Evolutionary conservation across 1,140 invertebrate genomes (phyloP).

Genomic region (Hydropsyche tenuis): DNA sequence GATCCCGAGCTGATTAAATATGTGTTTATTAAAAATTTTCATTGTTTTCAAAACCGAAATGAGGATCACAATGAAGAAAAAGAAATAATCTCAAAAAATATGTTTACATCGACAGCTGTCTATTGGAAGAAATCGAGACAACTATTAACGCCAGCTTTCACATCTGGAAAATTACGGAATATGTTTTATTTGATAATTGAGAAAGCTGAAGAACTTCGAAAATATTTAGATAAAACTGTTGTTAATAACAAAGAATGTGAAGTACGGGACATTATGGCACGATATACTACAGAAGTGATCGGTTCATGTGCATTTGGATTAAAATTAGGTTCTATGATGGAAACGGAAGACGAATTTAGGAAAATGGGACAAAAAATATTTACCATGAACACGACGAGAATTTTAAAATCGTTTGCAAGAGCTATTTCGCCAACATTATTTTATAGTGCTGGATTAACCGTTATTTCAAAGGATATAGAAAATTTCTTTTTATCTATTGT

Average conservation of each 20-base stretch:
- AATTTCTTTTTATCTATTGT: slow-evolving; percentile 49
- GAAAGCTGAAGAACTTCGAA: slow-evolving; percentile 50
- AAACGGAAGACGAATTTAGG: slow-evolving; percentile 60
- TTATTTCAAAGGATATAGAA: background rate
- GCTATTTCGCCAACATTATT: slow-evolving; percentile 22
- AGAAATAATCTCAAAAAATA: slow-evolving; percentile 34
- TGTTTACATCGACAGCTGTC: slow-evolving; percentile 53
- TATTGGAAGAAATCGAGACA: slow-evolving; percentile 61
- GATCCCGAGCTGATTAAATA: slow-evolving; percentile 63
- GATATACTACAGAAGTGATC: slow-evolving; percentile 69
- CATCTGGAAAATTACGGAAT: slow-evolving; percentile 56
- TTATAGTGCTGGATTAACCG: background rate
- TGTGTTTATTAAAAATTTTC: slow-evolving; percentile 65
- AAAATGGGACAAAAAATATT: slow-evolving; percentile 52
- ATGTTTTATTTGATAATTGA: slow-evolving; percentile 56
- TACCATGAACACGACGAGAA: slow-evolving; percentile 18
- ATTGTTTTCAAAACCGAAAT: slow-evolving; percentile 60
- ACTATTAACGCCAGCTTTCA: slow-evolving; percentile 55
- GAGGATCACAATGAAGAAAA: slow-evolving; percentile 16
- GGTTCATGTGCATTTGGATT: slow-evolving; percentile 67
- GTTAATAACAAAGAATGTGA: slow-evolving; percentile 46
- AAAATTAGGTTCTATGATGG: slow-evolving; percentile 57
- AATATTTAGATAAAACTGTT: slow-evolving; percentile 45
- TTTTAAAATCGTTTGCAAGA: background rate
- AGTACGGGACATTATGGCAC: slow-evolving; percentile 57